Percentiles rank a stretch among this genome's conserved stretches.
These are phyloP conservation scores for Numenius phaeopus DNA, from an alignment of 2,797 vertebrate genomes.

Conservation along the genomic window DNA sequence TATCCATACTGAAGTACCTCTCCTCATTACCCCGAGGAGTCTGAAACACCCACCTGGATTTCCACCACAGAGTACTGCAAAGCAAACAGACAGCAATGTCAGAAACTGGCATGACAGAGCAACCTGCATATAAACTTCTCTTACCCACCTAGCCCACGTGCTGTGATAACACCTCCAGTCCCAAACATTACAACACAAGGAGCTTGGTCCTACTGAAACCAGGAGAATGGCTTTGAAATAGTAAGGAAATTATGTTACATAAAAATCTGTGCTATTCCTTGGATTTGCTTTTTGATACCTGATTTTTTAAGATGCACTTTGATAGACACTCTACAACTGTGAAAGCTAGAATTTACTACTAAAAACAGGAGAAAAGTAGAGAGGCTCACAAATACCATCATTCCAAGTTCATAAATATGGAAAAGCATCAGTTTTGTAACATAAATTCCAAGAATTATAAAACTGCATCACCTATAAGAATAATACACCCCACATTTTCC, in stretches of 20 bases:
- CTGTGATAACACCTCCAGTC: background rate
- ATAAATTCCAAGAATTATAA: background rate
- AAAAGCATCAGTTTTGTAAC: background rate
- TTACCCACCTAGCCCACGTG: background rate
- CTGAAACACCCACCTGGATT: slow-evolving; percentile 56
- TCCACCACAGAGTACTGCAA: slow-evolving; percentile 63
- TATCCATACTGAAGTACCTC: background rate
- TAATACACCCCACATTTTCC: background rate
- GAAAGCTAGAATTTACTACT: background rate
- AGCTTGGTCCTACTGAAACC: background rate
- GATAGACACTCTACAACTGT: background rate
- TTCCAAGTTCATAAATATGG: background rate
- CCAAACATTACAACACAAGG: background rate
- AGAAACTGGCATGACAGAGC: background rate
- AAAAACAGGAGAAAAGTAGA: background rate
- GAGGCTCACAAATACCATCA: background rate
- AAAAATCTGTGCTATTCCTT: background rate
- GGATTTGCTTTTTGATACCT: background rate
- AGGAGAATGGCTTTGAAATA: background rate
- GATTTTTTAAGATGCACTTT: background rate
- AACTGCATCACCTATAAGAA: background rate
- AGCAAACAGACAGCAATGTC: slow-evolving; percentile 30
- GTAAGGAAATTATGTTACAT: background rate
- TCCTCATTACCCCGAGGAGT: background rate
- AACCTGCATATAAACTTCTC: background rate